A percentile compares a stretch with the other conserved stretches of the same genome.
phyloP scores from a whole-genome alignment of 2,797 vertebrate genomes.

The Sandelia bainsii region DNA sequence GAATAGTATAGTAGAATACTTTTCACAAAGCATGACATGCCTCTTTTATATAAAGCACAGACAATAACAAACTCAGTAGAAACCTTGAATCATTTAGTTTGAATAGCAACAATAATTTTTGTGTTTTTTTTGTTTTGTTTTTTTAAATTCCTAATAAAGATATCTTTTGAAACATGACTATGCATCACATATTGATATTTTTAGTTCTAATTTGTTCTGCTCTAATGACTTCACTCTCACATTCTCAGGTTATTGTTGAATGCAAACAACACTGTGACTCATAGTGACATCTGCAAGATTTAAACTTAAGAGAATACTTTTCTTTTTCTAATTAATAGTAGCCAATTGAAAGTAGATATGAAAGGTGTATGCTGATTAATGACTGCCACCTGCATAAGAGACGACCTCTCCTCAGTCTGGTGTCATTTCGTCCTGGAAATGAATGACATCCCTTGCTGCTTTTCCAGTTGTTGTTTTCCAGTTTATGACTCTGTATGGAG shows the following conservation, averaged over 20 bases:
- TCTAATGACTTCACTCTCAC: slow-evolving; percentile 5
- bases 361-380: slow-evolving; percentile 46
- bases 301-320: background rate
- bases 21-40: background rate
- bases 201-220: background rate
- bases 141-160: no score
- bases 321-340: slow-evolving; percentile 4
- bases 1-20: background rate
- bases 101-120: background rate
- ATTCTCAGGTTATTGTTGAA: slow-evolving; percentile 2
- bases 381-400: slow-evolving; percentile 35
- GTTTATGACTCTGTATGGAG: slow-evolving; percentile 52
- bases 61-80: background rate
- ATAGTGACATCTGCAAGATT: background rate
- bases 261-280: background rate
- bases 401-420: slow-evolving; percentile 29
- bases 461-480: slow-evolving; percentile 62
- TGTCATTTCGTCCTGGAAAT: slow-evolving; percentile 30
- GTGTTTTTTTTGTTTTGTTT: background rate
- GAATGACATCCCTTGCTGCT: slow-evolving; percentile 40
- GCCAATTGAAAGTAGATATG: slow-evolving; percentile 19
- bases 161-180: background rate
- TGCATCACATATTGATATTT: background rate
- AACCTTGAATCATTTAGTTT: background rate
- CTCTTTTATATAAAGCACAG: no score